phyloP scores from a whole-genome alignment of 2,797 vertebrate genomes.

The Leucoraja ocellata region DNA sequence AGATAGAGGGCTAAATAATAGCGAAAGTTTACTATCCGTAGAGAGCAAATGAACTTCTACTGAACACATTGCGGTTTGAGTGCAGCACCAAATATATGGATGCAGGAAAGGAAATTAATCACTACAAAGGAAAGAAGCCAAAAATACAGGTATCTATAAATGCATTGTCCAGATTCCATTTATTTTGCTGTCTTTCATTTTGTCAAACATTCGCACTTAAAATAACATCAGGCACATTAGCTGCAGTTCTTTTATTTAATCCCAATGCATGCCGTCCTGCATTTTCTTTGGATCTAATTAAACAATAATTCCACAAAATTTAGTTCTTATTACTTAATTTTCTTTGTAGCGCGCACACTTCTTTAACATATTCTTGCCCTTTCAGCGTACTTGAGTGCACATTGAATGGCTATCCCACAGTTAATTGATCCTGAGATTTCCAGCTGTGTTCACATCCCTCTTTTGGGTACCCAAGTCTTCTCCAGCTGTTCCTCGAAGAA shows the following conservation, averaged over 20 bases:
- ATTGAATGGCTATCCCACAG: slow-evolving; percentile 11
- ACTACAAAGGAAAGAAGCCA: neutral
- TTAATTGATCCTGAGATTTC: slow-evolving; percentile 29
- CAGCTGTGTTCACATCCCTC: slow-evolving; percentile 28
- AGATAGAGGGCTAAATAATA: neutral
- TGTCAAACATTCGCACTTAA: neutral
- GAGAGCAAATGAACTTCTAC: neutral
- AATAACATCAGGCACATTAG: neutral
- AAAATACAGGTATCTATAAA: neutral
- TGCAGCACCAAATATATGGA: neutral
- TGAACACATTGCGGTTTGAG: neutral
- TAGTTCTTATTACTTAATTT: slow-evolving; percentile 3
- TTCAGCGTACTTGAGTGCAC: slow-evolving; percentile 6
- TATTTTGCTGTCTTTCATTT: neutral
- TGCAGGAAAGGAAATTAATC: slow-evolving; percentile 10
- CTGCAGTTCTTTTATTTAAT: neutral
- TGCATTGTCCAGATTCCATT: neutral
- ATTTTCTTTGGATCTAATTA: neutral
- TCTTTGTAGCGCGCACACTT: neutral
- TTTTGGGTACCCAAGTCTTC: slow-evolving; percentile 12
- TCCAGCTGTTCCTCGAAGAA: slow-evolving; percentile 19
- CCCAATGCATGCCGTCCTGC: neutral
- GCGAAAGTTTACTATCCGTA: neutral
- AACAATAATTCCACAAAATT: neutral
- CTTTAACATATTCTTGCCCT: neutral